phyloP scores from a whole-genome alignment of 2,797 vertebrate genomes.

The Typhlichthys eigenmanni region DNA sequence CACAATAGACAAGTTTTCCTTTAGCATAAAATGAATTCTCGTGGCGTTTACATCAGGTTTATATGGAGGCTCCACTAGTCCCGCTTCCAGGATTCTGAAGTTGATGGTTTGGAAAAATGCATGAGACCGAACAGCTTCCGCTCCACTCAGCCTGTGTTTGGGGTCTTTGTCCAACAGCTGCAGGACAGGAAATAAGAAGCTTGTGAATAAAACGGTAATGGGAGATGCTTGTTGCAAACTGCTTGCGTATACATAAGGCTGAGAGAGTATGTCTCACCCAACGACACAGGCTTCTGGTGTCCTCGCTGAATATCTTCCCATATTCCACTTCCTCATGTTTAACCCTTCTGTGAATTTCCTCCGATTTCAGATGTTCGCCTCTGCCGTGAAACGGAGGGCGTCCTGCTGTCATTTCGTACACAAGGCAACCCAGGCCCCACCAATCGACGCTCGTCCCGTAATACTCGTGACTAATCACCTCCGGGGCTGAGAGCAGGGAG shows the following conservation, averaged over 20 bases:
- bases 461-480: slow-evolving; percentile 75
- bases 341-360: slow-evolving; percentile 80
- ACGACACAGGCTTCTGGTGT: slow-evolving; percentile 71
- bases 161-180: slow-evolving; percentile 83
- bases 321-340: slow-evolving; percentile 64
- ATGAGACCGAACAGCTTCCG: slow-evolving; percentile 71
- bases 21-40: neutral
- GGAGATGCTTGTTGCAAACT: too few relatives aligned
- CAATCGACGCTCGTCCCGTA: slow-evolving; percentile 81
- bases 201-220: neutral
- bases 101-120: slow-evolving; percentile 80
- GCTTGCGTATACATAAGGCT: neutral
- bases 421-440: slow-evolving; percentile 88
- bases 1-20: neutral
- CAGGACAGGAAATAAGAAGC: neutral
- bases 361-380: slow-evolving; percentile 67
- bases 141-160: slow-evolving; percentile 72
- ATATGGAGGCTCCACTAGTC: slow-evolving; percentile 74
- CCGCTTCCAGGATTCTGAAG: slow-evolving; percentile 84
- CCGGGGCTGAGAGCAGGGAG: slow-evolving; percentile 73
- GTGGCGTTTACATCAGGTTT: slow-evolving; percentile 75
- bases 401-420: slow-evolving; percentile 86
- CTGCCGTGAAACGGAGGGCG: slow-evolving; percentile 68
- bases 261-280: slow-evolving; percentile 59
- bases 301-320: slow-evolving; percentile 61